These are phyloP conservation scores for Gallinago solitaria DNA, from an alignment of 2,797 vertebrate genomes.

Conservation along the genomic window DNA sequence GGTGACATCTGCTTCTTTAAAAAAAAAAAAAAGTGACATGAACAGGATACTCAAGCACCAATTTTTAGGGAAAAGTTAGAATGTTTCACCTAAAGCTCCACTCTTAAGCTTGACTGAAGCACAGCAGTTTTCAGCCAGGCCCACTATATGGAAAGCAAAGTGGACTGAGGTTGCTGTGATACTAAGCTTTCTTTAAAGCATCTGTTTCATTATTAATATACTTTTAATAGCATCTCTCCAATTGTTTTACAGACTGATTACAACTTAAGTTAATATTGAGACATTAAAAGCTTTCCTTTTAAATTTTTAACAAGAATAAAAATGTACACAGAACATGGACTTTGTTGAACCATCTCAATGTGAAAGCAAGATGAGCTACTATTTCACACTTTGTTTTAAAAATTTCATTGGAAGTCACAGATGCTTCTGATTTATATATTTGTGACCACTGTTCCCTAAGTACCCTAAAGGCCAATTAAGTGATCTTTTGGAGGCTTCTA, in stretches of 20 bases:
- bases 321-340: background rate
- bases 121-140: background rate
- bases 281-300: slow-evolving; percentile 51
- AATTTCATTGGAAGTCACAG: slow-evolving; percentile 24
- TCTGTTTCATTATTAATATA: slow-evolving; percentile 62
- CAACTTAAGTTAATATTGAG: slow-evolving; percentile 47
- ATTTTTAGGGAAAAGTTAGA: background rate
- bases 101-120: background rate
- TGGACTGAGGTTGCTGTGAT: background rate
- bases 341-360: background rate
- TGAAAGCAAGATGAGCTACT: slow-evolving; percentile 14
- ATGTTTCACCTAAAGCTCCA: background rate
- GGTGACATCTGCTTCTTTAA: background rate
- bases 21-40: background rate
- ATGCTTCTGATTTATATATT: background rate
- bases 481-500: background rate
- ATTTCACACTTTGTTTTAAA: slow-evolving; percentile 40
- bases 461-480: background rate
- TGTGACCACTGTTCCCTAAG: background rate
- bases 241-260: slow-evolving; percentile 44
- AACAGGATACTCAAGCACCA: background rate
- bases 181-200: background rate
- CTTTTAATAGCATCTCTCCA: slow-evolving; percentile 40
- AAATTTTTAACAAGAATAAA: slow-evolving; percentile 65
- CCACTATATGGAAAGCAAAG: background rate